Base-by-base conservation (phyloP, 2,888 invertebrate species). In the Orthosia gothica region DNA sequence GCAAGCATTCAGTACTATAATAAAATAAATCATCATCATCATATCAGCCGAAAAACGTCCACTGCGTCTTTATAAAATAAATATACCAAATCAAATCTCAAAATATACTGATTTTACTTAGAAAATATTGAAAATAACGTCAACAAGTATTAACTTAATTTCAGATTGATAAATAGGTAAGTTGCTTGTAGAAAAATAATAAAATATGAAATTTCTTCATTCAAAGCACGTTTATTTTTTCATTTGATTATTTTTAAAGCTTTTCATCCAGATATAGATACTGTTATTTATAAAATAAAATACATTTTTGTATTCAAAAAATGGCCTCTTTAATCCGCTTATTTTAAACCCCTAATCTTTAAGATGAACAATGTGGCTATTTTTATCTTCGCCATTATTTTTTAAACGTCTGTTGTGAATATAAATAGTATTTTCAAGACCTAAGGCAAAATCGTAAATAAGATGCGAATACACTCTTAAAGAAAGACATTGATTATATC, bases 71-170 rank as follows among this genome's bases (percentile, higher is more conserved):
- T n/a, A 15, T 67, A n/a, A 52, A 47, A 58, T 16, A 26, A 26
- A 76, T 55, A 77, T 15, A 59, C 0, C 9, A 11, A 66, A 67
- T 20, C n/a, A 20, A 45, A 74, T 45, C 26, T 15, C 15, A 13
- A 40, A 13, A 32, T 1, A 59, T 2, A 23, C 4, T 7, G 18
- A 9, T 5, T 18, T 13, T n/a, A 23, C 15, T 63, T 32, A 4
- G 49, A 45, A 45, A 12, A 58, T 0, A 12, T 23, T 32, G n/a
- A n/a, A 3, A 0, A 18, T 9, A 47, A 23, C 13, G 1, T 45
- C 40, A 26, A 52, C 45, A 26, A 1, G 18, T 1, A 1, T 26
- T 32, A 47, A 13, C 13, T 47, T 26, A 20, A 47, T 47, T 55
- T 70, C 5, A 20, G 15, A 20, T 45, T 70, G 13, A 54, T 4